A percentile compares a stretch with the other conserved stretches of the same genome.
These are phyloP conservation scores for Lymantria monacha DNA, from an alignment of 2,888 invertebrate genomes.

Conservation along the genomic window DNA sequence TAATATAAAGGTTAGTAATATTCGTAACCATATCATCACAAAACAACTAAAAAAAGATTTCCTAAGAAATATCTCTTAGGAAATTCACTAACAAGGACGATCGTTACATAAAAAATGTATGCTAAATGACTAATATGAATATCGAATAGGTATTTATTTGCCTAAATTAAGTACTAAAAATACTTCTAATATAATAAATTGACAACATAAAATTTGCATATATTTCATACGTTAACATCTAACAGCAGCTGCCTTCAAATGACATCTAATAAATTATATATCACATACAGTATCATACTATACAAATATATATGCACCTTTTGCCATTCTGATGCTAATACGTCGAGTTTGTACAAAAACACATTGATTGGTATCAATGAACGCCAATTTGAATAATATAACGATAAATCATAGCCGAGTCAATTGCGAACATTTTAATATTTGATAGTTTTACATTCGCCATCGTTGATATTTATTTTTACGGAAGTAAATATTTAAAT, in stretches of 20 bases:
- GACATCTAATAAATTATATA: constrained; percentile 40
- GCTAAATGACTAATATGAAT: too few species aligned
- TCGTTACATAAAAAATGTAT: too few species aligned
- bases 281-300: constrained; percentile 31
- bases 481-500: constrained; percentile 33
- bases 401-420: constrained; percentile 57
- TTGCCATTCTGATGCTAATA: constrained; percentile 65
- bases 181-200: too few species aligned
- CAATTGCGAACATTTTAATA: constrained; percentile 52
- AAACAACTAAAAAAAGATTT: too few species aligned
- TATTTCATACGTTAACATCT: neutral
- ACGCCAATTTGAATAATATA: constrained; percentile 63
- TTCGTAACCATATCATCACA: too few species aligned
- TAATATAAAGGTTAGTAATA: too few species aligned
- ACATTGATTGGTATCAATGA: constrained; percentile 60
- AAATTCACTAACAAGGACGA: too few species aligned
- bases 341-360: constrained; percentile 47
- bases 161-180: too few species aligned
- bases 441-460: constrained; percentile 33
- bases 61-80: too few species aligned
- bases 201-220: neutral
- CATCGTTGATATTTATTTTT: constrained; percentile 29
- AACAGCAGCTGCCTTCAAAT: constrained; percentile 37
- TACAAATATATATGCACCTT: constrained; percentile 31
- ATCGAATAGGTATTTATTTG: too few species aligned